Conservation (phyloP, 2,113 vertebrate species). For the Thinocorus orbignyianus region DNA sequence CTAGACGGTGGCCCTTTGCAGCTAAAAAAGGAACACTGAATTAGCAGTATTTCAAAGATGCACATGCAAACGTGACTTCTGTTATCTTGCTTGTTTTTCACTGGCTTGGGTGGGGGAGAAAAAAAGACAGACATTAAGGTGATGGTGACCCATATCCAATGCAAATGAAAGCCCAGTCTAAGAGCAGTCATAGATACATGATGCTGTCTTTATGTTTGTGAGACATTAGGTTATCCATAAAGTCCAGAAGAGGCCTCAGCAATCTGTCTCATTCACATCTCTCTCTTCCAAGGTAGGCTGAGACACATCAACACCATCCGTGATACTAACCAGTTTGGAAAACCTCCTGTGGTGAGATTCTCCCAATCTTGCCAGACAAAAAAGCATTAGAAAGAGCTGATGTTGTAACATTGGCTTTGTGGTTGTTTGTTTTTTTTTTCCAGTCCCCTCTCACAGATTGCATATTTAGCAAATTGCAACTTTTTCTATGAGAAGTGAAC, state of each 20-base stretch:
- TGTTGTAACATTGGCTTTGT: background rate
- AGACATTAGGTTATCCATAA: background rate
- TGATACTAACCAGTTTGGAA: background rate
- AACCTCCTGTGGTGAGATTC: background rate
- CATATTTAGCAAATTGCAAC: background rate
- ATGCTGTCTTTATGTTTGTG: background rate
- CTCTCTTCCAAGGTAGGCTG: background rate
- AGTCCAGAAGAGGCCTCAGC: background rate
- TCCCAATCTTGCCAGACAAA: background rate
- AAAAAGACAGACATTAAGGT: background rate
- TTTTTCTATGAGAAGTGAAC: background rate
- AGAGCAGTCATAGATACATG: background rate
- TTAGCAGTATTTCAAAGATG: background rate
- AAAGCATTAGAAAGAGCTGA: background rate
- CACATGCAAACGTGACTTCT: background rate
- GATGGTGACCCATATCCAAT: background rate
- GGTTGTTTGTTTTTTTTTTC: background rate
- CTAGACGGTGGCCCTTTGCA: background rate
- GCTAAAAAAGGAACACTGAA: background rate
- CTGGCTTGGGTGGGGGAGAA: accelerated
- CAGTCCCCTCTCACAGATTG: background rate
- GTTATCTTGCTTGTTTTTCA: background rate
- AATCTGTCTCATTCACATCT: background rate
- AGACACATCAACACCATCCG: background rate
- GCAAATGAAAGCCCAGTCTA: background rate